Conservation (phyloP, 2,113 vertebrate species). For the Clinocottus analis region DNA sequence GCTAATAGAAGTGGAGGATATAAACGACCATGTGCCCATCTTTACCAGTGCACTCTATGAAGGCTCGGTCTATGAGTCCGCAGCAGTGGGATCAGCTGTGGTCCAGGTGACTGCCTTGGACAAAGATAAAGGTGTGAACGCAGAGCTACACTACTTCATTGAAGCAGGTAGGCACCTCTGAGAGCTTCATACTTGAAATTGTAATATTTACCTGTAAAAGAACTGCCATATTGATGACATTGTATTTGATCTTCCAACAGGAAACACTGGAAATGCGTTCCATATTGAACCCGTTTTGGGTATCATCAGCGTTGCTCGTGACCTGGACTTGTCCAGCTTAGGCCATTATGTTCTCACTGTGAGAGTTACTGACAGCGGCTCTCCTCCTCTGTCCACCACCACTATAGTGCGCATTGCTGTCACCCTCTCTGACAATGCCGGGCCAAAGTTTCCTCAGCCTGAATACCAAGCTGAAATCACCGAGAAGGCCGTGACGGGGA, state of each 20-base stretch:
- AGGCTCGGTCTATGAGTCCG: constrained; percentile 94
- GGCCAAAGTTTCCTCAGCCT: constrained; percentile 91
- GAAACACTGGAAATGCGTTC: constrained; percentile 93
- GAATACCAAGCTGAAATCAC: constrained; percentile 93
- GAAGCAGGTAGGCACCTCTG: constrained; percentile 89
- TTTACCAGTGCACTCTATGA: constrained; percentile 94
- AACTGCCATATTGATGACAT: neutral
- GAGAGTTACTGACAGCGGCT: constrained; percentile 91
- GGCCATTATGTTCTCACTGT: constrained; percentile 94
- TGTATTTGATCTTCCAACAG: constrained; percentile 77
- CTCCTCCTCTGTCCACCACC: constrained; percentile 90
- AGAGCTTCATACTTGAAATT: neutral
- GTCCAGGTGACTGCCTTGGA: constrained; percentile 95
- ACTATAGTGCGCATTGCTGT: constrained; percentile 91
- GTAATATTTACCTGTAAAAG: neutral
- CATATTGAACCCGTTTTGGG: constrained; percentile 94
- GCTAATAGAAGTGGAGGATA: constrained; percentile 92
- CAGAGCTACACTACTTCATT: constrained; percentile 92
- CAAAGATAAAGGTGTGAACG: constrained; percentile 96
- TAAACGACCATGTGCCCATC: constrained; percentile 94
- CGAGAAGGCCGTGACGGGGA: constrained; percentile 91
- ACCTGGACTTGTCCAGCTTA: constrained; percentile 90
- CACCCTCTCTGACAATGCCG: constrained; percentile 93
- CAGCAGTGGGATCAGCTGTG: constrained; percentile 94
- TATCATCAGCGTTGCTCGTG: constrained; percentile 90